These are phyloP conservation scores for Merops nubicus DNA, from an alignment of 2,113 vertebrate species.

Conservation along the genomic window DNA sequence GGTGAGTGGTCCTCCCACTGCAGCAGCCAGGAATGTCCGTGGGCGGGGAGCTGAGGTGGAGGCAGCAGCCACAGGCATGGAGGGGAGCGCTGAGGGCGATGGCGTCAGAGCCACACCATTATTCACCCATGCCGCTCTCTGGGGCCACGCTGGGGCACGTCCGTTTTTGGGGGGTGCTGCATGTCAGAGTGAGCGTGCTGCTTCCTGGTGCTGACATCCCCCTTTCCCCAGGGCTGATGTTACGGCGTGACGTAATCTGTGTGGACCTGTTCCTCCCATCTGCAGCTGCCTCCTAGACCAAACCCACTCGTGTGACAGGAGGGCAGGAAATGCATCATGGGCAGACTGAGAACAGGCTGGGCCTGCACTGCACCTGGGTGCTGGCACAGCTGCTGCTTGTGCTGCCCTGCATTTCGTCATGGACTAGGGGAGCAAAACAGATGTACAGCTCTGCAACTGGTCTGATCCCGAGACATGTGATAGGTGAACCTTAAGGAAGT, in stretches of 20 bases:
- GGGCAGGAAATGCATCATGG: not conserved
- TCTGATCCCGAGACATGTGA: accelerated
- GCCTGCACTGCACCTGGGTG: not conserved
- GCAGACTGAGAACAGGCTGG: not conserved
- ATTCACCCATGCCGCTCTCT: not conserved
- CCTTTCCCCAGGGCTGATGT: not conserved
- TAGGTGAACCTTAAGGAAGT: not conserved
- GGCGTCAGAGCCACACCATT: not conserved
- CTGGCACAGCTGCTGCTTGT: not conserved
- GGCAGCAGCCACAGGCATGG: accelerated
- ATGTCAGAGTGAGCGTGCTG: accelerated
- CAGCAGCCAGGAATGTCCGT: not conserved
- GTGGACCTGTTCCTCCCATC: not conserved
- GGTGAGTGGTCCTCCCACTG: accelerated
- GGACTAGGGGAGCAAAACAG: not conserved
- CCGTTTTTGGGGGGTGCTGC: not conserved
- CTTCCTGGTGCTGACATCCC: not conserved
- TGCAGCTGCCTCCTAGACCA: not conserved
- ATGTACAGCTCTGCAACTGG: not conserved
- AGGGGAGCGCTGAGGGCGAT: not conserved
- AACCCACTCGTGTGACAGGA: not conserved
- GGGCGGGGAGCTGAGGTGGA: not conserved
- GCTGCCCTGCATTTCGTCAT: accelerated
- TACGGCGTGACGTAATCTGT: accelerated
- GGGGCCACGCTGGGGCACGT: accelerated